Percentiles rank a stretch among this genome's conserved stretches.
Evolutionary conservation across 2,113 vertebrate species (phyloP).

Genomic region (Dascyllus trimaculatus): DNA sequence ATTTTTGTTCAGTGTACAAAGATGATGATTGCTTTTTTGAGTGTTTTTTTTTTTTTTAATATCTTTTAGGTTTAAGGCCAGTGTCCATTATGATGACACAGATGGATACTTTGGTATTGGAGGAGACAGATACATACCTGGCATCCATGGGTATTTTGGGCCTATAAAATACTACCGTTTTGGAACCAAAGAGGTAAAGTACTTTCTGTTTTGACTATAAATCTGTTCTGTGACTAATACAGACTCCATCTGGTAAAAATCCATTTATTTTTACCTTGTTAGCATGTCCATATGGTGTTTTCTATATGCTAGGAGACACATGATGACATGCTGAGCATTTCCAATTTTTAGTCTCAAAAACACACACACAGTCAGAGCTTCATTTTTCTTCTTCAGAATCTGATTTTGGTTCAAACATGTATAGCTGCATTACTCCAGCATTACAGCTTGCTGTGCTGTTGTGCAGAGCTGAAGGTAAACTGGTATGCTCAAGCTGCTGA

Average conservation of each 20-base stretch:
- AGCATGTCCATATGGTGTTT: too few species aligned
- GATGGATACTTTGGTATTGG: slow-evolving; percentile 93
- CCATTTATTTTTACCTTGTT: background rate
- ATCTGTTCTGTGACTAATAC: background rate
- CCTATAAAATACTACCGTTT: slow-evolving; percentile 91
- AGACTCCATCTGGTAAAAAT: background rate
- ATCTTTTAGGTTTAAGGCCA: slow-evolving; percentile 86
- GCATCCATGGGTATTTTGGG: slow-evolving; percentile 90
- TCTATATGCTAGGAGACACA: too few species aligned
- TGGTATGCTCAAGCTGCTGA: too few species aligned
- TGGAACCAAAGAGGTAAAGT: slow-evolving; percentile 72
- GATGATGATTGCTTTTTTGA: slow-evolving; percentile 11
- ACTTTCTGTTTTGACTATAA: background rate
- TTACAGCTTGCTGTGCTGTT: too few species aligned
- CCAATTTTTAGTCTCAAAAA: too few species aligned
- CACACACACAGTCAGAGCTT: too few species aligned
- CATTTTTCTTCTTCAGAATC: too few species aligned
- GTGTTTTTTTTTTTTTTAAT: background rate
- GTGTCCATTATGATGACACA: slow-evolving; percentile 90
- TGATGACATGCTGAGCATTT: too few species aligned
- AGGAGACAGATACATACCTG: slow-evolving; percentile 86
- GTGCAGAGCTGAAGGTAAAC: too few species aligned
- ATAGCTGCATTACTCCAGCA: too few species aligned
- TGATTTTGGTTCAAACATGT: too few species aligned
- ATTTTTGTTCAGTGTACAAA: background rate